Evolutionary conservation across 2,797 vertebrate species (phyloP).

Genomic region (Austrolebias charrua): DNA sequence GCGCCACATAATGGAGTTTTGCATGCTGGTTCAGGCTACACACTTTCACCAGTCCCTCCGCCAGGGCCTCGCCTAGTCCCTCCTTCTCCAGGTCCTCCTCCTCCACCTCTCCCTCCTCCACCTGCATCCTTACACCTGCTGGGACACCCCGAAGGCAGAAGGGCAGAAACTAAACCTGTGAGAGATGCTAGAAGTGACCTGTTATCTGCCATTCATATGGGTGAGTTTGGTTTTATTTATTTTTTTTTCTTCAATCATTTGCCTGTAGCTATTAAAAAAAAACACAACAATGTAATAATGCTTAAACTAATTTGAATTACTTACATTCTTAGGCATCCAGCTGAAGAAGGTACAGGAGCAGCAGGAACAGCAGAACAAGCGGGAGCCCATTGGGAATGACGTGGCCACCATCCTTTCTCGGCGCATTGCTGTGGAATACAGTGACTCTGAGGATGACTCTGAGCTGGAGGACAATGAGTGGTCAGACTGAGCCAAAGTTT

Average conservation of each 20-base stretch:
- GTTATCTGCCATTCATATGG: conserved; percentile 88
- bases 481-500: conserved; percentile 81
- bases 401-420: conserved; percentile 96
- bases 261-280: neutral
- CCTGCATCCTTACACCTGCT: conserved; percentile 38
- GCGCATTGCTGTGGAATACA: conserved; percentile 94
- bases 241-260: neutral
- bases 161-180: conserved; percentile 74
- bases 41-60: conserved; percentile 69
- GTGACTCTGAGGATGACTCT: conserved; percentile 92
- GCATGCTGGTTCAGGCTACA: conserved; percentile 56
- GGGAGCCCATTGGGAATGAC: conserved; percentile 89
- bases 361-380: conserved; percentile 90
- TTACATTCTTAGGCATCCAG: conserved; percentile 85
- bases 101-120: conserved; percentile 60
- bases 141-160: conserved; percentile 64
- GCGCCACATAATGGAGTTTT: conserved; percentile 56
- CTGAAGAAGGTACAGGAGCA: conserved; percentile 95
- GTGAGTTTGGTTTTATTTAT: conserved; percentile 64
- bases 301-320: neutral
- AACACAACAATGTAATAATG: too few species aligned
- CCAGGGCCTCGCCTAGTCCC: conserved; percentile 69
- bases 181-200: conserved; percentile 86
- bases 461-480: conserved; percentile 94
- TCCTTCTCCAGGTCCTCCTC: conserved; percentile 74